These are phyloP conservation scores for Podocnemis expansa DNA, from an alignment of 2,113 vertebrate species.

Conservation along the genomic window DNA sequence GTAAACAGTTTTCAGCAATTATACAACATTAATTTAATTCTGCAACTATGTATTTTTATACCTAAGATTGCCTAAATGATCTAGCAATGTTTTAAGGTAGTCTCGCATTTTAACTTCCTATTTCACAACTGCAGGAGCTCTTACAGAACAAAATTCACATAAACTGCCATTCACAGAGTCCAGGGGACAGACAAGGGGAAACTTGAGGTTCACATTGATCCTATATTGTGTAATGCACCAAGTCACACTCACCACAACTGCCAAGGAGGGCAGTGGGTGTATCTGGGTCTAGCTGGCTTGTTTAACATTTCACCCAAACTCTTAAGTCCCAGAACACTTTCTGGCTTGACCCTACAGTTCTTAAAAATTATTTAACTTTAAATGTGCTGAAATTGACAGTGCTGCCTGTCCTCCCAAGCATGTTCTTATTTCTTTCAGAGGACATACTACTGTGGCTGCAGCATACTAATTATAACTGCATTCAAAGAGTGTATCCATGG, in stretches of 20 bases:
- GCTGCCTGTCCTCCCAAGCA: background rate
- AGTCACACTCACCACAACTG: background rate
- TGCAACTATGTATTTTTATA: background rate
- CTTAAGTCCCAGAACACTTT: background rate
- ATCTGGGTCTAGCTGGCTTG: background rate
- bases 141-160: background rate
- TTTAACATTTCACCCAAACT: background rate
- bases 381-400: background rate
- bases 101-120: background rate
- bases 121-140: background rate
- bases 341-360: background rate
- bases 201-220: background rate
- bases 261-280: background rate
- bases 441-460: background rate
- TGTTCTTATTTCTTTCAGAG: conserved; percentile 5
- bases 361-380: background rate
- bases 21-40: background rate
- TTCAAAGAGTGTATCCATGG: conserved; percentile 3
- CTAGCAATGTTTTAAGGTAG: background rate
- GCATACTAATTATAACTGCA: conserved; percentile 15
- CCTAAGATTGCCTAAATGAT: background rate
- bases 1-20: background rate
- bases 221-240: background rate
- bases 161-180: background rate
- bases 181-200: background rate